A percentile compares a stretch with the other conserved stretches of the same genome.
Evolutionary conservation across 2,888 invertebrate species (phyloP).

Genomic region (Tenodera sinensis): DNA sequence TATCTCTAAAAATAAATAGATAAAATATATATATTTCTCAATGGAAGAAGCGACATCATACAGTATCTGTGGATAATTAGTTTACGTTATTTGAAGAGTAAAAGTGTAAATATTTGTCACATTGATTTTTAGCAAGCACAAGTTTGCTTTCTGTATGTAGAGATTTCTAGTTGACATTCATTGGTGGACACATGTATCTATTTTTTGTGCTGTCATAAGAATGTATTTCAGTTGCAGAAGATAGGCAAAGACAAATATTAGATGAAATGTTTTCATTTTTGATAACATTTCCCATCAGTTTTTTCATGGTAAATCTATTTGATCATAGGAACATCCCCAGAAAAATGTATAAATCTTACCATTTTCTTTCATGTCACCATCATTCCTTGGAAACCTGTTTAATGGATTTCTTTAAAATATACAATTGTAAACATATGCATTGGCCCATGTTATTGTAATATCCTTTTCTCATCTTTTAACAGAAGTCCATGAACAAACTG

Average conservation of each 20-base stretch:
- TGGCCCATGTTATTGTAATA: background rate
- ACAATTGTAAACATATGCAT: background rate
- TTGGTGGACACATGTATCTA: conserved; percentile 3
- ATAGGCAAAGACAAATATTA: background rate
- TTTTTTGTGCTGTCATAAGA: background rate
- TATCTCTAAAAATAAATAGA: background rate
- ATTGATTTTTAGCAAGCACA: background rate
- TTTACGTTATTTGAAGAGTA: background rate
- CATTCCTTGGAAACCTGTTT: background rate
- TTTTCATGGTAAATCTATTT: conserved; percentile 3
- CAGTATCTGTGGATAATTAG: background rate
- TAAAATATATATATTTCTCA: conserved; percentile 8
- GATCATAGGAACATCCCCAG: background rate
- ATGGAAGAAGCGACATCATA: background rate
- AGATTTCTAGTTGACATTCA: background rate
- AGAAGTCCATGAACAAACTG: conserved; percentile 12
- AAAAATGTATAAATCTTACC: background rate
- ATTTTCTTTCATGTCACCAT: background rate
- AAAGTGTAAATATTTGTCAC: background rate
- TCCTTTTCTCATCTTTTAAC: conserved; percentile 6
- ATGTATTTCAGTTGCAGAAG: background rate
- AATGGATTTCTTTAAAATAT: background rate
- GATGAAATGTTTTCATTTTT: background rate
- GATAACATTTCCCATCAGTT: background rate
- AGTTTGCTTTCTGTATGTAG: conserved; percentile 5